These are phyloP conservation scores for Herpailurus yagouaroundi DNA, from an alignment of 2,113 vertebrate species.

Conservation along the genomic window DNA sequence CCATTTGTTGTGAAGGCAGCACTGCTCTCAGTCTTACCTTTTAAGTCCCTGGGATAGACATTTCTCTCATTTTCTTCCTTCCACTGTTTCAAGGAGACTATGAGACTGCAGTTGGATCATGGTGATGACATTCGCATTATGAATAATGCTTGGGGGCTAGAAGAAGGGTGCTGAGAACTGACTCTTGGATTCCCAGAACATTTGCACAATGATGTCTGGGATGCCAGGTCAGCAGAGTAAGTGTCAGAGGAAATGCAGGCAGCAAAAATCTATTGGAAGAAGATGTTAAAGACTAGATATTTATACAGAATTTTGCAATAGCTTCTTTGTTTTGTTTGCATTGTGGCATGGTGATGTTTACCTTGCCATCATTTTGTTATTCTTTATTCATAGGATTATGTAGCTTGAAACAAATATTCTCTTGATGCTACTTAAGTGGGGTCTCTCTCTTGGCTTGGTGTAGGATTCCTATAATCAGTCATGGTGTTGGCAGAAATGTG, in stretches of 20 bases:
- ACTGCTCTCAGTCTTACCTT: background rate
- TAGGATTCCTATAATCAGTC: background rate
- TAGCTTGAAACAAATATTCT: background rate
- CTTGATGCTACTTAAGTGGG: background rate
- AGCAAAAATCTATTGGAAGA: constrained; percentile 54
- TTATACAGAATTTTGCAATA: constrained; percentile 33
- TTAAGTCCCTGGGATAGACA: background rate
- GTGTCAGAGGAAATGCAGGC: background rate
- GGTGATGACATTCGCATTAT: constrained; percentile 55
- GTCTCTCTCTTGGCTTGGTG: background rate
- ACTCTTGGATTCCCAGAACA: constrained; percentile 73
- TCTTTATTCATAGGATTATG: constrained; percentile 6
- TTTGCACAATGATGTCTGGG: constrained; percentile 58
- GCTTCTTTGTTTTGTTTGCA: background rate
- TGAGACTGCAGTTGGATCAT: constrained; percentile 12
- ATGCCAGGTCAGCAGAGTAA: constrained; percentile 67
- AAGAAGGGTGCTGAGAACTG: constrained; percentile 56
- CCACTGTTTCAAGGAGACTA: constrained; percentile 8
- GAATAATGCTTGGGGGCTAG: constrained; percentile 56
- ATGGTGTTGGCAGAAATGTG: background rate
- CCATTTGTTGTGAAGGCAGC: background rate
- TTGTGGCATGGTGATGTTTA: background rate
- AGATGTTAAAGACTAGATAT: background rate
- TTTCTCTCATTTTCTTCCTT: constrained; percentile 8
- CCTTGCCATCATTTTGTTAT: background rate